Evolutionary conservation across 2,888 invertebrate species (phyloP), one percentile per base, ranked within the genome.

Genomic region (Pilophorus perplexus): DNA sequence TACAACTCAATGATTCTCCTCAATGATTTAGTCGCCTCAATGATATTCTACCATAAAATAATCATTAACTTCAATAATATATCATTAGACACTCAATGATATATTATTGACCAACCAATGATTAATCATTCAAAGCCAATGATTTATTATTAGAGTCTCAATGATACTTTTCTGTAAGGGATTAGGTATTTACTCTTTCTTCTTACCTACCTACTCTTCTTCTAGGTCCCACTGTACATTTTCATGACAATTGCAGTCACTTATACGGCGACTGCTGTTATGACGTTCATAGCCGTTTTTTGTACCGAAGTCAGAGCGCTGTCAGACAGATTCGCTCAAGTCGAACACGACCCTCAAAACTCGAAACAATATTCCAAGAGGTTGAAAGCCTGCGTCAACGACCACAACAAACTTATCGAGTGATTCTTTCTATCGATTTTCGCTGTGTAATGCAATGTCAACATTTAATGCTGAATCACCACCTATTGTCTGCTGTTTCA

Each of bases 331-430:
- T 59, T 40, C 42, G 18, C 2, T 14, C 44, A 18, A 2, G 33
- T 44, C 10, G 1, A 2, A 2, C 44, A 59, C 59, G 59, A 59
- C 28, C 22, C n/a, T 20, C 6, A 16, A 14, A 10, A 33, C 18
- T 44, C 59, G 6, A 6, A 27, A 6, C 18, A 10, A 1, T 59
- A 42, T 44, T 27, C 44, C 27, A 44, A 59, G 8, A 20, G 8
- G 20, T 25, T 59, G 59, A 59, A 44, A 16, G 25, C n/a, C n/a
- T 59, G 59, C 59, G 20, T 59, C 25, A 10, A 25, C 6, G 23
- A 59, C 6, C 59, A 59, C 27, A 25, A 23, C 16, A 59, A 44
- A 23, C 59, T 59, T 8, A 20, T 59, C 16, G 44, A 59, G 59
- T 59, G 44, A 2, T 16, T 48, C 4, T 16, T 22, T n/a, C n/a